Conservation (phyloP, 2,888 invertebrate genomes). For the Didymodactylos carnosus region DNA sequence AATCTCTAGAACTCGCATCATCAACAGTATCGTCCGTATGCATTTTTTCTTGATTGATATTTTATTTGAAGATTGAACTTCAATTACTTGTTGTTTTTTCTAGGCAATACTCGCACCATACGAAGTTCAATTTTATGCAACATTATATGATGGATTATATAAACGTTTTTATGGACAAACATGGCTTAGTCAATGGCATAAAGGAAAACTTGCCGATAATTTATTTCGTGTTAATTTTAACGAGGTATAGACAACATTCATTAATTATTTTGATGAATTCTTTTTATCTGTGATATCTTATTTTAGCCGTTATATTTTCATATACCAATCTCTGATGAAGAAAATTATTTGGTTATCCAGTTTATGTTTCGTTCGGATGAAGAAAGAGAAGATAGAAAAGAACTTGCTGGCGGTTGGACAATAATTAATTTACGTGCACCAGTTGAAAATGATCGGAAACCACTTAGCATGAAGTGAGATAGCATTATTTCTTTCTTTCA, state of each 20-base stretch:
- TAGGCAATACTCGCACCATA: background rate
- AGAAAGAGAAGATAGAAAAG: background rate
- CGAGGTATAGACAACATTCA: background rate
- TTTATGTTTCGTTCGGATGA: background rate
- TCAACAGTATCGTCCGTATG: background rate
- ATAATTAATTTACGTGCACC: background rate
- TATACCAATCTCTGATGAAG: background rate
- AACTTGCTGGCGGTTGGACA: background rate
- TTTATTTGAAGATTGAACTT: no score
- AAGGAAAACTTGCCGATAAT: background rate
- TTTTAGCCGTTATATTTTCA: background rate
- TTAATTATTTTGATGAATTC: no score
- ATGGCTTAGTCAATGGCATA: background rate
- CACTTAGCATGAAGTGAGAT: no score
- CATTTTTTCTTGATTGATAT: background rate
- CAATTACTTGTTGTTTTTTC: background rate
- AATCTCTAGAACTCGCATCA: background rate
- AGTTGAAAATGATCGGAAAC: background rate
- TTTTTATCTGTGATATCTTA: background rate
- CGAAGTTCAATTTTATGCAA: background rate
- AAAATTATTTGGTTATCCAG: background rate
- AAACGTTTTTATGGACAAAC: background rate
- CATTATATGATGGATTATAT: background rate
- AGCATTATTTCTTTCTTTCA: no score
- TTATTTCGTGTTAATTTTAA: background rate